Conservation (phyloP, 2,113 vertebrate genomes). For the Anoplopoma fimbria region DNA sequence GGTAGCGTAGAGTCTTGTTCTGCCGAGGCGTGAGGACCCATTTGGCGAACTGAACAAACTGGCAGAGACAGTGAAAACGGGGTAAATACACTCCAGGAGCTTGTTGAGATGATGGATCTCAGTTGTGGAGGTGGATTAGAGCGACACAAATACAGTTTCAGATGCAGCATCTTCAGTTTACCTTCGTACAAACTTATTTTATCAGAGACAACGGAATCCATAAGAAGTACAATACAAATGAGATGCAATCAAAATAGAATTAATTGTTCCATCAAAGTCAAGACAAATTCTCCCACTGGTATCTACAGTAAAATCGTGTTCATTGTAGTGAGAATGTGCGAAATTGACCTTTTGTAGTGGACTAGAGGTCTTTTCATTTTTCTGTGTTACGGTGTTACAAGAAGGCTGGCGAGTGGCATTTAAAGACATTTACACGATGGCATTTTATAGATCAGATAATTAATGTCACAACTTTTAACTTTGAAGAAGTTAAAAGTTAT, state of each 20-base stretch:
- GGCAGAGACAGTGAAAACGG: too few species aligned
- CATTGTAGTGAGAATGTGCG: not conserved
- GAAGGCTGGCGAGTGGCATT: constrained; percentile 31
- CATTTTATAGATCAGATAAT: constrained; percentile 41
- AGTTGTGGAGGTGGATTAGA: too few species aligned
- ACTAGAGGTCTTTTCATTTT: constrained; percentile 23
- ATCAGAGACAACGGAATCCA: not conserved
- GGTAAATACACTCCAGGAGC: too few species aligned
- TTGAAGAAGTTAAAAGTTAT: constrained; percentile 8
- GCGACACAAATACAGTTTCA: not conserved
- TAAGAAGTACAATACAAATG: not conserved
- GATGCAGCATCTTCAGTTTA: not conserved
- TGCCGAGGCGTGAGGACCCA: too few species aligned
- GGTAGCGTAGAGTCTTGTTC: too few species aligned
- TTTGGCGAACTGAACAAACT: too few species aligned
- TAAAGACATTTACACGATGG: constrained; percentile 40
- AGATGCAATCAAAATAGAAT: not conserved
- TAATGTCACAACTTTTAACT: constrained; percentile 28
- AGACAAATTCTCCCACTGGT: not conserved
- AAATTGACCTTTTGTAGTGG: constrained; percentile 44
- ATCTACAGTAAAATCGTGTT: not conserved
- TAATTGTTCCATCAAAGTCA: not conserved
- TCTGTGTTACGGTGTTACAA: not conserved
- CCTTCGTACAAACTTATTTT: not conserved
- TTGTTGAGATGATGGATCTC: too few species aligned